phyloP scores from a whole-genome alignment of 1,140 invertebrate species.

The Oedothorax gibbosus region DNA sequence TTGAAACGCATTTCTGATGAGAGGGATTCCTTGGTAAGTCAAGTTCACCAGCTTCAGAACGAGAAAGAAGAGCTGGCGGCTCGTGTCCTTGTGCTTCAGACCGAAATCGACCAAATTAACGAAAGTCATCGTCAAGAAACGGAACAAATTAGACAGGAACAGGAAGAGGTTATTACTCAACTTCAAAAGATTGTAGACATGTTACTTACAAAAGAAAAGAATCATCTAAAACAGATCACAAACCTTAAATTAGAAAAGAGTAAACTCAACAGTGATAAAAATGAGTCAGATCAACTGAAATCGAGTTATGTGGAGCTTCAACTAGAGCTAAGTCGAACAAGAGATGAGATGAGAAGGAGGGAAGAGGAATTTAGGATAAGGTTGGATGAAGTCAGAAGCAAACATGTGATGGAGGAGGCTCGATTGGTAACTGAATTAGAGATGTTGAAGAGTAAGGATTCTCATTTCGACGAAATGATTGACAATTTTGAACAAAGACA shows the following conservation, averaged over 20 bases:
- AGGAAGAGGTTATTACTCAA: conserved; percentile 6
- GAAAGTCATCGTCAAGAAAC: conserved; percentile 30
- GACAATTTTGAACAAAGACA: conserved; percentile 28
- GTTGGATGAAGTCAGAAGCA: conserved; percentile 32
- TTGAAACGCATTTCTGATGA: conserved; percentile 50
- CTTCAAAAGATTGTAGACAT: conserved; percentile 32
- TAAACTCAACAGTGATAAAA: conserved; percentile 27
- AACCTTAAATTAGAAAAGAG: conserved; percentile 43
- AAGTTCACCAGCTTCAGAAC: conserved; percentile 27
- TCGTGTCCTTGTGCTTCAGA: conserved; percentile 8
- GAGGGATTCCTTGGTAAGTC: conserved; percentile 26
- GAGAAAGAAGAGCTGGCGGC: conserved; percentile 44
- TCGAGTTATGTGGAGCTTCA: conserved; percentile 53
- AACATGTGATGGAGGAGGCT: conserved; percentile 44
- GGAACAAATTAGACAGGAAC: conserved; percentile 34
- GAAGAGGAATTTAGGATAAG: conserved; percentile 39
- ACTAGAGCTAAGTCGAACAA: conserved; percentile 35
- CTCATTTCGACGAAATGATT: conserved; percentile 41
- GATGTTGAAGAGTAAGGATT: conserved; percentile 40
- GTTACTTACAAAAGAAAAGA: conserved; percentile 43
- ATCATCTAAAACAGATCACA: conserved; percentile 45
- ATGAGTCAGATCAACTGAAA: conserved; percentile 48
- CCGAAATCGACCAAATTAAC: conserved; percentile 18
- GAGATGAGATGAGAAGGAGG: conserved; percentile 36
- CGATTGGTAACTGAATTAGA: conserved; percentile 32